These are phyloP conservation scores for Trachymyrmex septentrionalis DNA, from an alignment of 1,140 invertebrate species.

Conservation along the genomic window DNA sequence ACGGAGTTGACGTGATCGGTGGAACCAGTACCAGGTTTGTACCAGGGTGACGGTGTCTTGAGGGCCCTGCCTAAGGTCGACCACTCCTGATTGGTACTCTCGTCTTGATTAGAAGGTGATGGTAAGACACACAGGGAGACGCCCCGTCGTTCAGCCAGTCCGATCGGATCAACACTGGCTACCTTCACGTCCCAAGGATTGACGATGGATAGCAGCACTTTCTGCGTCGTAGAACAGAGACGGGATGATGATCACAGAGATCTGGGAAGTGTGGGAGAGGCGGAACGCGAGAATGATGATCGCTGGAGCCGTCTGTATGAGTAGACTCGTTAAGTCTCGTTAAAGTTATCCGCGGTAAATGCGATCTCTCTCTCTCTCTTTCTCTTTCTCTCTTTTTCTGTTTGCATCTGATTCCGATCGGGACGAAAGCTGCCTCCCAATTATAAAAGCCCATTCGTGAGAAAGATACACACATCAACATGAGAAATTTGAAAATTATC, in stretches of 20 bases:
- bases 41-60: conserved; percentile 83
- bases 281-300: conserved; percentile 37
- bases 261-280: conserved; percentile 37
- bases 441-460: conserved; percentile 10
- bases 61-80: conserved; percentile 48
- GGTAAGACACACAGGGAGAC: conserved; percentile 73
- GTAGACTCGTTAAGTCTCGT: conserved; percentile 78
- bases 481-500: not conserved
- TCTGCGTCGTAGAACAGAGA: conserved; percentile 80
- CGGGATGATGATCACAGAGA: conserved; percentile 66
- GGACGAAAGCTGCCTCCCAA: not conserved
- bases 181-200: conserved; percentile 85
- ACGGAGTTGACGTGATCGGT: not conserved
- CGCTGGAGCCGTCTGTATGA: conserved; percentile 69
- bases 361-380: conserved; percentile 9
- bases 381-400: not conserved
- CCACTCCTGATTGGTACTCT: conserved; percentile 43
- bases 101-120: conserved; percentile 54
- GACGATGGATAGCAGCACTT: conserved; percentile 84
- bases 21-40: conserved; percentile 78
- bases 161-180: conserved; percentile 83
- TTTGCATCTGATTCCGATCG: conserved; percentile 18
- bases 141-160: conserved; percentile 78
- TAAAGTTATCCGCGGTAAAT: conserved; percentile 62
- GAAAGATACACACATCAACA: not conserved